Conservation (phyloP, 2,888 invertebrate species). For the Hypena proboscidalis region DNA sequence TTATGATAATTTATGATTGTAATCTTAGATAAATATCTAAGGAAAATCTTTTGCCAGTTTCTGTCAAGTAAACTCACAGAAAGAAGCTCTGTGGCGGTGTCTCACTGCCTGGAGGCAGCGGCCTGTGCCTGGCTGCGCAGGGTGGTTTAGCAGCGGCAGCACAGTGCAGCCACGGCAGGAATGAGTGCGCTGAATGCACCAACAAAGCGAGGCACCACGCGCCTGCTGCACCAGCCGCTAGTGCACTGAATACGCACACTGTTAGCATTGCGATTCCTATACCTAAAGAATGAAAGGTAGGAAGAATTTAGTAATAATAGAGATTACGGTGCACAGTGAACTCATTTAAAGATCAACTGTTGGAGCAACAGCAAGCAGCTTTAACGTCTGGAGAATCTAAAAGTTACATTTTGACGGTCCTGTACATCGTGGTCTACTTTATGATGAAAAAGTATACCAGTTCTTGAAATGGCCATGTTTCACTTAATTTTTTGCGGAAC, state of each 20-base stretch:
- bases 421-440: too few relatives aligned
- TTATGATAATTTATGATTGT: too few relatives aligned
- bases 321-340: too few relatives aligned
- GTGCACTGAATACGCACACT: constrained; percentile 60
- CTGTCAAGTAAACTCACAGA: constrained; percentile 57
- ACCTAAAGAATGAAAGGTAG: constrained; percentile 48
- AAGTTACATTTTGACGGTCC: too few relatives aligned
- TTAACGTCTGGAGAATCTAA: too few relatives aligned
- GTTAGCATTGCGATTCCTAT: constrained; percentile 71
- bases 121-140: constrained; percentile 73
- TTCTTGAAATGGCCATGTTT: too few relatives aligned
- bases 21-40: too few relatives aligned
- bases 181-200: constrained; percentile 71
- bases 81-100: constrained; percentile 76
- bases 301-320: too few relatives aligned
- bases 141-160: constrained; percentile 67
- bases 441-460: neutral
- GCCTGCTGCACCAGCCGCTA: constrained; percentile 62
- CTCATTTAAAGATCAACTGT: too few relatives aligned
- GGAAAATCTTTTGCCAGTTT: neutral
- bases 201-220: constrained; percentile 71
- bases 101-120: constrained; percentile 60
- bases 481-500: too few relatives aligned
- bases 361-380: too few relatives aligned
- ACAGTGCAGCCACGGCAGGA: constrained; percentile 80